Evolutionary conservation across 1,140 invertebrate species (phyloP), one percentile per base, ranked within the genome.

Genomic region (Drosophila mojavensis): DNA sequence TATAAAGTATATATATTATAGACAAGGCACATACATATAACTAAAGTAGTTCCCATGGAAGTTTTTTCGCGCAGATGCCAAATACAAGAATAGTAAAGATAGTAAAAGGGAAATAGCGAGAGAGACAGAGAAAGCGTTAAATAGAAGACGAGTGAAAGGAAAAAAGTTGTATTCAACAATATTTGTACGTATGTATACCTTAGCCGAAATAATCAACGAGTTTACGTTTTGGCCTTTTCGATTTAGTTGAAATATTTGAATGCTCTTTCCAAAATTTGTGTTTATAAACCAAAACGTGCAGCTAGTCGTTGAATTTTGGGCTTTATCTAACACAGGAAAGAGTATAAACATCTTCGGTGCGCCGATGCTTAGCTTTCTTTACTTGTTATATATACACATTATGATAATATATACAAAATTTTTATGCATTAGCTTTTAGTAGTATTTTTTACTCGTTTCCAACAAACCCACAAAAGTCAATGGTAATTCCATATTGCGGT

Each of bases 31-130:
- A 68, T 39, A 56, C 39, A 51, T 58, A 75, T 75, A 69, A 45
- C 33, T 67, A 83, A 78, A 63, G 50, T 86, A 81, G 69, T 78
- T 76, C 82, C 69, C 75, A 59, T 65, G 72, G 63, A 74, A 79
- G 79, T 66, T 62, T 64, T 64, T 75, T 70, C 43, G 53, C 71
- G 54, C 69, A 59, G 68, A 78, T 84, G 82, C 69, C 82, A 81
- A 84, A 77, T 67, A 70, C 48, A 63, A 50, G 43, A 47, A 39
- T 6, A 36, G 43, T 43, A 51, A 48, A 61, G 47, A 20, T 17
- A 28, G 30, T 45, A 17, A 41, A 39, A 30, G 9, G 28, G 3
- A 17, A 54, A 39, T 28, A 58, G 15, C 20, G 24, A 48, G 24
- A 10, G 45, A 55, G 41, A 33, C 9, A 11, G 33, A 55, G 28